Evolutionary conservation across 1,140 invertebrate genomes (phyloP), one percentile per base, ranked within the genome.

Genomic region (Tribolium castaneum): DNA sequence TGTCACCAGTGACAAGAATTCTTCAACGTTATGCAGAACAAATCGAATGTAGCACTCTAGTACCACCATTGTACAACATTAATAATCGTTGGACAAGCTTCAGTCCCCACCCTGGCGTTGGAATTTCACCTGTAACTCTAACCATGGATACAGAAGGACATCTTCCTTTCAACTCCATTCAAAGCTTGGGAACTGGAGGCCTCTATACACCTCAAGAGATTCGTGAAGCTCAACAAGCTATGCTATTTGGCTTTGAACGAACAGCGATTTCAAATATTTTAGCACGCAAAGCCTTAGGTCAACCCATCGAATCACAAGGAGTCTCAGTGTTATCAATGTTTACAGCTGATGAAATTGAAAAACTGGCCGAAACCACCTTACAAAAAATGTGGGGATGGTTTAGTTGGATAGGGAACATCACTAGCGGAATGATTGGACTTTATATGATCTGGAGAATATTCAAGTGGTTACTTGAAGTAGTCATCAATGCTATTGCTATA

Each of bases 71-170:
- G 10, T 51, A 76, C 14, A 13, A 52, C 1, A 52, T 52, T 2
- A 52, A 52, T 52, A 52, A 52, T 12, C 50, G 6, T 13, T 76
- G 74, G 74, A 76, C 49, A 22, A 59, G 74, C 9, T 59, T 76
- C 2, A 45, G 16, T 10, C 74, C 74, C 5, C 12, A 76, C 14
- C 74, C 56, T 2, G 54, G 7, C 3, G 9, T 10, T 2, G 35
- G 35, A 3, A 39, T 39, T 6, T 1, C 6, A n/a, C n/a, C n/a
- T n/a, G n/a, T n/a, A n/a, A n/a, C n/a, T n/a, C n/a, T n/a, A n/a
- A n/a, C n/a, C n/a, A n/a, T n/a, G n/a, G n/a, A n/a, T n/a, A n/a
- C n/a, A n/a, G n/a, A n/a, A n/a, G n/a, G n/a, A n/a, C n/a, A n/a
- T n/a, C n/a, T n/a, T n/a, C n/a, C n/a, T n/a, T n/a, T n/a, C n/a